Conservation (phyloP, 2,888 invertebrate genomes). For the Tetrapedia diversipes region DNA sequence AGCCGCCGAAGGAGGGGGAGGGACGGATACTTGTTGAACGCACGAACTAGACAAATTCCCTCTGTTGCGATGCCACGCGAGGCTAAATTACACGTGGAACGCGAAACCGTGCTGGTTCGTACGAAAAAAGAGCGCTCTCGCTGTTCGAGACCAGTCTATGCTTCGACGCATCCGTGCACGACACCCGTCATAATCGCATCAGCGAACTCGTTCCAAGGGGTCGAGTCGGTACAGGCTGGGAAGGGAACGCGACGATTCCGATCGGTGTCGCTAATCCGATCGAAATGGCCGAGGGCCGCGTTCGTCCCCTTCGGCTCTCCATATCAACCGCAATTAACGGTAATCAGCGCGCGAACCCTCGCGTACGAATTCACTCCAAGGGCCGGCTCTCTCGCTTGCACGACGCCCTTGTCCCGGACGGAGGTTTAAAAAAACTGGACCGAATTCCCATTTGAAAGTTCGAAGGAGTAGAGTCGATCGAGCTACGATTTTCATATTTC, state of each 20-base stretch:
- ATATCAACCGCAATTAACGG: conserved; percentile 68
- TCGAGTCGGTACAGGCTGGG: no score
- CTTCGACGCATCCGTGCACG: not conserved
- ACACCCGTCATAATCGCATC: conserved; percentile 24
- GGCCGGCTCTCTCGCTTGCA: not conserved
- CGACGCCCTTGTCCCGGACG: conserved; percentile 25
- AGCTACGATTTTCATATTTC: no score
- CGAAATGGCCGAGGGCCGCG: conserved; percentile 65
- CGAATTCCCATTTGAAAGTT: conserved; percentile 4
- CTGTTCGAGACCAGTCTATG: no score
- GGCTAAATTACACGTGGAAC: conserved; percentile 47
- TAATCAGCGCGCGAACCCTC: conserved; percentile 63
- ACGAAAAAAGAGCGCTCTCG: no score
- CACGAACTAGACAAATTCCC: conserved; percentile 66
- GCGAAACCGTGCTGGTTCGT: not conserved
- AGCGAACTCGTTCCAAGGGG: not conserved
- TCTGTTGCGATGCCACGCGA: conserved; percentile 57
- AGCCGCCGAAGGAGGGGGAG: conserved; percentile 41
- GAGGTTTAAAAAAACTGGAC: conserved; percentile 11
- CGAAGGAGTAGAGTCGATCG: not conserved
- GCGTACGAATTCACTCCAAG: conserved; percentile 36
- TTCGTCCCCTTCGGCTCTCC: conserved; percentile 48
- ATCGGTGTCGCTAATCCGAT: conserved; percentile 68
- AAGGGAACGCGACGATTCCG: conserved; percentile 26
- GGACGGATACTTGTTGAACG: conserved; percentile 72